These are phyloP conservation scores for Palythoa heliodiscus DNA, from an alignment of 92 coral and sea anemone species.

Conservation along the genomic window DNA sequence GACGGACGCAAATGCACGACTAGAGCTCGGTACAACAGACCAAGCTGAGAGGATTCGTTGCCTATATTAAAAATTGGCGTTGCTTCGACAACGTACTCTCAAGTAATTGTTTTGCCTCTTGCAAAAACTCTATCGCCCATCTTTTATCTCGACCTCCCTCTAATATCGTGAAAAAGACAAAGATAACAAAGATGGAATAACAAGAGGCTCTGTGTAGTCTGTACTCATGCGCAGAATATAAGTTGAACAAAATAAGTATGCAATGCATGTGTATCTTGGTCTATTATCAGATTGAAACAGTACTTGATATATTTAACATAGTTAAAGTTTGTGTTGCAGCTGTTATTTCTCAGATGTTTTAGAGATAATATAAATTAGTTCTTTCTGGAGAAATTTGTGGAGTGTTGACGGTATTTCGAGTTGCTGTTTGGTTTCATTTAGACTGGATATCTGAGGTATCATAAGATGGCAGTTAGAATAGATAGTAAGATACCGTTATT, in stretches of 20 bases:
- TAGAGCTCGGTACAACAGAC: background rate
- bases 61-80: background rate
- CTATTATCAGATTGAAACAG: background rate
- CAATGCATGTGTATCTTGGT: background rate
- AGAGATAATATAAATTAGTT: conserved; percentile 4
- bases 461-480: conserved; percentile 3
- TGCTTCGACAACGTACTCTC: conserved; percentile 31
- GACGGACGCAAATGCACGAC: too few relatives aligned
- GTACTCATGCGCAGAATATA: conserved; percentile 1
- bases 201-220: background rate
- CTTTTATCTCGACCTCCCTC: background rate
- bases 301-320: background rate
- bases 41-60: background rate
- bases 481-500: background rate
- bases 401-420: background rate
- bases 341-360: background rate
- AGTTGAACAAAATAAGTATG: background rate
- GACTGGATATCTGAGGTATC: conserved; percentile 3
- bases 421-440: background rate
- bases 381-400: background rate
- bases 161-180: conserved; percentile 35
- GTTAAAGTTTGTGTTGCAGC: conserved; percentile 15
- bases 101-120: background rate
- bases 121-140: too few relatives aligned
- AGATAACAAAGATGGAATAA: conserved; percentile 32